Evolutionary conservation across 2,797 vertebrate genomes (phyloP).

Genomic region (Microhierax caerulescens): DNA sequence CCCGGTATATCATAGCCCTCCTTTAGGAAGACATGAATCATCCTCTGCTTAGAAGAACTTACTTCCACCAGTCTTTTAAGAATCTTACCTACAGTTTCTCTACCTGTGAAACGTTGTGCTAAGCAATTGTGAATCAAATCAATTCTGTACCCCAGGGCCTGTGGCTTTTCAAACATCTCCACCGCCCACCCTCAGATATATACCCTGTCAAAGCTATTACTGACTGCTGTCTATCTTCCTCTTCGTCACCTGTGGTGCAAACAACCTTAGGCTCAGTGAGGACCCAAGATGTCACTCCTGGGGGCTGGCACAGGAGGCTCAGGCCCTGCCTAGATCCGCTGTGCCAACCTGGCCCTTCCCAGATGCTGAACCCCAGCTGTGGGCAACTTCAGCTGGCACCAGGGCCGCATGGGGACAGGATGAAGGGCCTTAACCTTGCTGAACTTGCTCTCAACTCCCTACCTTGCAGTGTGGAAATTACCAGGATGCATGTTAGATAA

Average conservation of each 20-base stretch:
- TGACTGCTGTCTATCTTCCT: not conserved
- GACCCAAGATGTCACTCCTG: fast-evolving
- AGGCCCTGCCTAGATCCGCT: not conserved
- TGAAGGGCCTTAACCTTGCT: not conserved
- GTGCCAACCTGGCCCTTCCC: not conserved
- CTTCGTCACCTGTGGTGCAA: not conserved
- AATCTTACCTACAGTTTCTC: not conserved
- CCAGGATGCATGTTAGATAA: not conserved
- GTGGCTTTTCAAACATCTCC: not conserved
- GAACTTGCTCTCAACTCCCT: not conserved
- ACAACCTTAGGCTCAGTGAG: not conserved
- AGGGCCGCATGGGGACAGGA: not conserved
- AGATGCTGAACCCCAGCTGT: not conserved
- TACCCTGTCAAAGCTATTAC: not conserved
- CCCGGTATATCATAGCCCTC: not conserved
- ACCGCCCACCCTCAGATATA: not conserved
- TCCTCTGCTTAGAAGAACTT: not conserved
- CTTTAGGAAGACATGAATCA: not conserved
- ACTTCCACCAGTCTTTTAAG: not conserved
- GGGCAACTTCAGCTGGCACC: not conserved
- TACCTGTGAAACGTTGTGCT: not conserved
- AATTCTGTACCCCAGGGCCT: not conserved
- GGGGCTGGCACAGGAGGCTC: not conserved
- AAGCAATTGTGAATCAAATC: not conserved
- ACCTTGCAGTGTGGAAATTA: not conserved